Evolutionary conservation across 2,113 vertebrate species (phyloP).

Genomic region (Psittacula cyanocephala): DNA sequence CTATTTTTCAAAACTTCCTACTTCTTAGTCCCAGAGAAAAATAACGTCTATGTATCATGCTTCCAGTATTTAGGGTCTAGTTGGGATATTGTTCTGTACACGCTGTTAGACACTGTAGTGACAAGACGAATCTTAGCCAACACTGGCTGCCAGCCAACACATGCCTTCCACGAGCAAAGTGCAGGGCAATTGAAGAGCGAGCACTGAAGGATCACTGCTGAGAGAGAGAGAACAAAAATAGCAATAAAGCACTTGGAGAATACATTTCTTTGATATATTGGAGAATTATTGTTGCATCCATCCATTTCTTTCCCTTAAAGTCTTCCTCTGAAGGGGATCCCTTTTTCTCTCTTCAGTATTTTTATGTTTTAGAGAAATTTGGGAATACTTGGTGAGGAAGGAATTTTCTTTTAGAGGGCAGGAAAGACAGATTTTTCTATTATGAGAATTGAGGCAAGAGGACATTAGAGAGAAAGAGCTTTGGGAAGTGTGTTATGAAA

Average conservation of each 20-base stretch:
- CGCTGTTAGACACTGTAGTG: conserved; percentile 73
- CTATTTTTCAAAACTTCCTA: conserved; percentile 46
- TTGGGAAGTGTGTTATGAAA: not conserved
- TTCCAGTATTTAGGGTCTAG: conserved; percentile 75
- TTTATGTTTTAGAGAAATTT: not conserved
- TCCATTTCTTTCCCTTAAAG: not conserved
- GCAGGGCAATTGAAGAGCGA: conserved; percentile 73
- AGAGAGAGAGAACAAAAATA: conserved; percentile 58
- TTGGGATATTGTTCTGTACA: conserved; percentile 77
- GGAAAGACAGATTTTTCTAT: not conserved
- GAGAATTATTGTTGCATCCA: not conserved
- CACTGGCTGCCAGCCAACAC: conserved; percentile 65
- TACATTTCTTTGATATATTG: conserved; percentile 14
- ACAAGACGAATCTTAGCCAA: conserved; percentile 73
- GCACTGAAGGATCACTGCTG: not conserved
- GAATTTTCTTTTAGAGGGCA: not conserved
- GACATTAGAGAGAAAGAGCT: not conserved
- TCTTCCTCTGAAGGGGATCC: conserved; percentile 1
- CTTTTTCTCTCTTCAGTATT: not conserved
- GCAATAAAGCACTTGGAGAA: conserved; percentile 47
- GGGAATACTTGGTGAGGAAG: not conserved
- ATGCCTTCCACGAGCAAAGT: conserved; percentile 75
- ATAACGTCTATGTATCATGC: conserved; percentile 1
- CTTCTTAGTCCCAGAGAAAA: conserved; percentile 14
- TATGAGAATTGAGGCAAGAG: not conserved